Base-by-base conservation (phyloP, 2,888 invertebrate species). In the Xestia sexstrigata region DNA sequence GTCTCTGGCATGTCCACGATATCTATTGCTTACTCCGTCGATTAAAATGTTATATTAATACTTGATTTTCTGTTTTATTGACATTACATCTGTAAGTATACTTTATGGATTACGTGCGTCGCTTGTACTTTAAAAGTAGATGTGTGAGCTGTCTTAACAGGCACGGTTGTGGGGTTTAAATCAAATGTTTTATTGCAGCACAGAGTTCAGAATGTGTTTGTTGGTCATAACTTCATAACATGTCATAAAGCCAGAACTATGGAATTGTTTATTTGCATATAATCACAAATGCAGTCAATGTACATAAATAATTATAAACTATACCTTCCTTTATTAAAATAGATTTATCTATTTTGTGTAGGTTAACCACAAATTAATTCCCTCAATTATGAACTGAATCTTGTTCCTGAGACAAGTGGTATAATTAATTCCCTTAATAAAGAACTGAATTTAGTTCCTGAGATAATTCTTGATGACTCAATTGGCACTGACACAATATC, bases 1-100 rank as follows among this genome's bases (percentile, higher is more conserved):
- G 85, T 81, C 77, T 11, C 47, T 2, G 30, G 63, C 69, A 62
- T 67, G 80, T 63, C 26, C 17, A 30, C 52, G 65, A 77, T 81
- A 84, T 83, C 70, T 73, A 84, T 83, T 55, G 85, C 77, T 83
- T 58, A 83, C 77, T 81, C 68, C 62, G 63, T 76, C 55, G 26
- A 66, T 76, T 79, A 49, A n/a, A 47, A 67, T 73, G 73, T 63
- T 72, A 81, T 52, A 77, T 73, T 55, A 70, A 72, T 49, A 20
- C 30, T 70, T 62, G 63, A 63, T 71, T 77, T 81, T 62, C 42
- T 78, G 69, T 70, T 69, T 73, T 66, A 69, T 62, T 65, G 60
- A 73, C 45, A 49, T 63, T 26, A 76, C 60, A 76, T 72, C 39
- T 72, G 69, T 82, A 74, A 60, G 11, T 73, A 20, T 73, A n/a